Conservation (phyloP, 1,140 invertebrate genomes). For the Epicauta chinensis region DNA sequence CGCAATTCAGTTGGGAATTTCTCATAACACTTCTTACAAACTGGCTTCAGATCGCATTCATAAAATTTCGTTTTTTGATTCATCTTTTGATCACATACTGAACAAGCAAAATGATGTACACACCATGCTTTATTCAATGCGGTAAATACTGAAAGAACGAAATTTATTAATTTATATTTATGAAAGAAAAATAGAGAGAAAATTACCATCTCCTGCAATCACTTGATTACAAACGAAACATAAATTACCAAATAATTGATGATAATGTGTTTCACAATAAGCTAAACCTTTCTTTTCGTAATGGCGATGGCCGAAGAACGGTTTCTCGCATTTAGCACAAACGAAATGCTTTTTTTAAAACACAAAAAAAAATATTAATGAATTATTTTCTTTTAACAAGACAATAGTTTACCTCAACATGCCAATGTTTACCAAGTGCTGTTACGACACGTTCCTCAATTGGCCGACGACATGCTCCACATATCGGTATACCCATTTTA, state of each 20-base stretch:
- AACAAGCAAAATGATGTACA: slow-evolving; percentile 98
- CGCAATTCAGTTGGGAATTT: slow-evolving; percentile 92
- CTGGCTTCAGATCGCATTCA: slow-evolving; percentile 96
- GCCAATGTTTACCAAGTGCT: slow-evolving; percentile 98
- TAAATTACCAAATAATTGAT: slow-evolving; percentile 97
- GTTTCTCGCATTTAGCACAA: slow-evolving; percentile 99
- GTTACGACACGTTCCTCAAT: slow-evolving; percentile 96
- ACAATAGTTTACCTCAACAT: slow-evolving; percentile 79
- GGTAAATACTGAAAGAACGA: slow-evolving; percentile 78
- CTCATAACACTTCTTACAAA: slow-evolving; percentile 98
- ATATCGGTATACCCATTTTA: slow-evolving; percentile 98
- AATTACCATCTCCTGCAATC: slow-evolving; percentile 91
- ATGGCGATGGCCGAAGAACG: slow-evolving; percentile 97
- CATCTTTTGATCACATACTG: slow-evolving; percentile 95
- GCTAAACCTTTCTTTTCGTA: slow-evolving; percentile 98
- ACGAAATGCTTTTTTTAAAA: slow-evolving; percentile 99
- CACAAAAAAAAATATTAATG: too few species aligned
- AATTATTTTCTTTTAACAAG: too few species aligned
- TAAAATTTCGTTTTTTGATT: slow-evolving; percentile 99
- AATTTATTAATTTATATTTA: slow-evolving; percentile 10
- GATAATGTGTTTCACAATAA: slow-evolving; percentile 99
- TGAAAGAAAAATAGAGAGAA: neutral
- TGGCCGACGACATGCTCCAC: slow-evolving; percentile 92
- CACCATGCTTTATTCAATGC: slow-evolving; percentile 99
- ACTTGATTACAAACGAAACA: slow-evolving; percentile 99